A percentile compares a stretch with the other conserved stretches of the same genome.
Conservation (phyloP, 23 tunicate genomes). For the Trididemnum nubilum region DNA sequence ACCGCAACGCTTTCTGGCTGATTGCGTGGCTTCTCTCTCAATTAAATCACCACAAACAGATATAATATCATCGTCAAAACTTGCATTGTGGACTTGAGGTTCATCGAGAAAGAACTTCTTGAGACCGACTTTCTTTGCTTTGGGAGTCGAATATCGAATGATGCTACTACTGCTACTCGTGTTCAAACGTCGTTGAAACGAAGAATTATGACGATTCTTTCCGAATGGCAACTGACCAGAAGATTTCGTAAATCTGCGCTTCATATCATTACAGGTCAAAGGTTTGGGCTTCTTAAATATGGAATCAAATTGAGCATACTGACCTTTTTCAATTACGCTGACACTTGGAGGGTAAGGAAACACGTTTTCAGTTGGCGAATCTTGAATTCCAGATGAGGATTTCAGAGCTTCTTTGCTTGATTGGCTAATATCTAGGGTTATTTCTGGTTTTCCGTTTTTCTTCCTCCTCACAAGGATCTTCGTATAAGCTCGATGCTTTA, state of each 20-base stretch:
- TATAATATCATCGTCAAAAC: not conserved
- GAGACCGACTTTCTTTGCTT: not conserved
- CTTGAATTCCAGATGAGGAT: slow-evolving; percentile 1
- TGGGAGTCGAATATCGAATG: slow-evolving; percentile 6
- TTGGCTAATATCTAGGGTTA: slow-evolving; percentile 15
- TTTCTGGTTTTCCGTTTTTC: not conserved
- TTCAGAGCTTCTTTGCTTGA: slow-evolving; percentile 13
- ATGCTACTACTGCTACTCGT: not conserved
- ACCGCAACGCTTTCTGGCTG: not conserved
- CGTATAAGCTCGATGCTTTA: not conserved
- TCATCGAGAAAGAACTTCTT: not conserved
- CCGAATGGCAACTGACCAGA: not conserved
- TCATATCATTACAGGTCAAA: not conserved
- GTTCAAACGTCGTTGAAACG: not conserved
- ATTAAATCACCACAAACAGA: slow-evolving; percentile 19
- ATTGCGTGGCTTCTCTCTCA: slow-evolving; percentile 2
- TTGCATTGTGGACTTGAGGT: not conserved
- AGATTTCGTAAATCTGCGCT: not conserved
- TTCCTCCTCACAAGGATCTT: not conserved
- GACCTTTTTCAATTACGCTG: not conserved
- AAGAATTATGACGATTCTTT: not conserved
- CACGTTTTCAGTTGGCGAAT: slow-evolving; percentile 24
- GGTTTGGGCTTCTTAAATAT: not conserved
- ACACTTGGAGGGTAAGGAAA: not conserved
- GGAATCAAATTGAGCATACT: not conserved